phyloP scores from a whole-genome alignment of 2,113 vertebrate genomes.

The Polypterus bichir region DNA sequence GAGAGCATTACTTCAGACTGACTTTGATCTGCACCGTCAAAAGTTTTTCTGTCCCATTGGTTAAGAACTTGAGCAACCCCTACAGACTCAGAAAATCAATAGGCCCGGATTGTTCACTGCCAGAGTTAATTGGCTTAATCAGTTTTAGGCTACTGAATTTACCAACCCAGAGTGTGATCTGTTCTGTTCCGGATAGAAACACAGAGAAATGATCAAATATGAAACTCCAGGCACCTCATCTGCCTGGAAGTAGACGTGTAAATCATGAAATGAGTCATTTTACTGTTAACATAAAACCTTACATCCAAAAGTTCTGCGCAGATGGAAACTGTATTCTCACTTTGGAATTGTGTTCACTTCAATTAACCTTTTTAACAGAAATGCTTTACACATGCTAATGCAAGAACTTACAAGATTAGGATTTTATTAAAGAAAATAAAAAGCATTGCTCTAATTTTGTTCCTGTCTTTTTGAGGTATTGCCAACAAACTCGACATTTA shows the following conservation, averaged over 20 bases:
- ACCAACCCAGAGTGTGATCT: slow-evolving; percentile 60
- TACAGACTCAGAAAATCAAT: slow-evolving; percentile 19
- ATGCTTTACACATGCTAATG: background rate
- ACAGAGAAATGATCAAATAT: slow-evolving; percentile 58
- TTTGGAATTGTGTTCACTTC: background rate
- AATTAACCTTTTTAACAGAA: background rate
- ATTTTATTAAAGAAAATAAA: background rate
- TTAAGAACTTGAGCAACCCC: slow-evolving; percentile 63
- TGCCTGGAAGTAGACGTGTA: slow-evolving; percentile 32
- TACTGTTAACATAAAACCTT: too few relatives aligned
- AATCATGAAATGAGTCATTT: background rate
- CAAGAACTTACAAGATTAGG: background rate
- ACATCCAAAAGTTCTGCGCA: too few relatives aligned
- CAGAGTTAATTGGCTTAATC: background rate
- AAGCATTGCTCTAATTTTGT: too few relatives aligned
- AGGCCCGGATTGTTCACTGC: background rate
- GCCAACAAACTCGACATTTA: too few relatives aligned
- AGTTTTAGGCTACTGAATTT: slow-evolving; percentile 2
- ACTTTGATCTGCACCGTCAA: slow-evolving; percentile 59
- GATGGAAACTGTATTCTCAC: background rate
- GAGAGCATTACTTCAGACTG: slow-evolving; percentile 49
- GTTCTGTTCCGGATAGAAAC: slow-evolving; percentile 66
- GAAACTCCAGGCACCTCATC: slow-evolving; percentile 58
- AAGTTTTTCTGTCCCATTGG: slow-evolving; percentile 58
- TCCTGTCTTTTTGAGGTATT: too few relatives aligned